Base-by-base conservation (phyloP, 2,888 invertebrate species). In the Galeruca laticollis region DNA sequence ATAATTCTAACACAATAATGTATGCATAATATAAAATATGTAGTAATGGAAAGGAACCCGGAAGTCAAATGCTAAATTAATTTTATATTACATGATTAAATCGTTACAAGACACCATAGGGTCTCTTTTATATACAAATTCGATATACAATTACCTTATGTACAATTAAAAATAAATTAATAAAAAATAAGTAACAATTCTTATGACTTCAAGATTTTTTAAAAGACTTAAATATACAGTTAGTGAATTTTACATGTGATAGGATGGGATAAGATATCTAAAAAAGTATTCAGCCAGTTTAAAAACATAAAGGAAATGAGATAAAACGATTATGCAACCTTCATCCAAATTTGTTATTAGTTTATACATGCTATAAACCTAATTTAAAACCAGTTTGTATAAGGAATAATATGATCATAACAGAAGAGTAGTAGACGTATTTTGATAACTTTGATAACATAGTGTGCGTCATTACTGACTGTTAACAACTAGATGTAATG, bases 1-100 rank as follows among this genome's bases (percentile, higher is more conserved):
- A 81, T 75, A 71, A 74, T 81, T 82, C 82, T 83, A 83, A 84
- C 84, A 83, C 84, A 84, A 83, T 82, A 78, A 83, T 83, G 81
- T 82, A 84, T 82, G 82, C 81, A 84, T 84, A 84, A n/a, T n/a
- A 83, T 83, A 84, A 84, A 84, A 84, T 83, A 82, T 83, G 80
- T 82, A 82, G 81, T 79, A 82, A 82, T 81, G 80, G 84, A 76
- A 81, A 84, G 81, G 81, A 84, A 83, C 81, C 82, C 83, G 82
- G 81, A 84, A 84, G 82, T 83, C 82, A 84, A 79, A 81, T 78
- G 79, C 81, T 81, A 82, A 79, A 56, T 56, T 56, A n/a, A 80
- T 76, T 76, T 13, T 70, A 71, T 68, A 54, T 78, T 82, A 83
- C 82, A 83, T 76, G 80, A 66, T 57, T 77, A 80, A 76, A 76